phyloP scores from a whole-genome alignment of 1,140 invertebrate species.

The Vollenhovia emeryi region DNA sequence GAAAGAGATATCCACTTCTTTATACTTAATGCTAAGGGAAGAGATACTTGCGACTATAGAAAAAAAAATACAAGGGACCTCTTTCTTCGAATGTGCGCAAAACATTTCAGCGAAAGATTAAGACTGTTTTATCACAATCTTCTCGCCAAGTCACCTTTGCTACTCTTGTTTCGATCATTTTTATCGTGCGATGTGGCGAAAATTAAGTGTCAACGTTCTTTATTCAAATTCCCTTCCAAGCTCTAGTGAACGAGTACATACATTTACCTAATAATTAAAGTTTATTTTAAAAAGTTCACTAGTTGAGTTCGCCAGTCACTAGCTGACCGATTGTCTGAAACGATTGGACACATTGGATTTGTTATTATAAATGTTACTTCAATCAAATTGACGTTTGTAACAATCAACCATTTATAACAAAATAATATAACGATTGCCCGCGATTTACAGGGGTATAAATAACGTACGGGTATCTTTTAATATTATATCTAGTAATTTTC shows the following conservation, averaged over 20 bases:
- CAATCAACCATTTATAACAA: neutral
- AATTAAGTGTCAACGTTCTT: neutral
- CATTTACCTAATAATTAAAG: neutral
- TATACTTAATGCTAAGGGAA: conserved; percentile 44
- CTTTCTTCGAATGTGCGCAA: conserved; percentile 25
- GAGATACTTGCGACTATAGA: conserved; percentile 34
- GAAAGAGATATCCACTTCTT: conserved; percentile 53
- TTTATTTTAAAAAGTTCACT: neutral
- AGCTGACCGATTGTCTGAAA: too few species aligned
- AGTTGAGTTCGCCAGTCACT: too few species aligned
- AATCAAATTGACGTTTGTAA: neutral
- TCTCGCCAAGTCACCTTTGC: neutral
- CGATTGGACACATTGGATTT: neutral
- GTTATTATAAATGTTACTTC: neutral
- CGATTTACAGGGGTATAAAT: too few species aligned
- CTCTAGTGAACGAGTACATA: neutral
- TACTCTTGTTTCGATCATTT: conserved; percentile 16
- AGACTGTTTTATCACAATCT: neutral
- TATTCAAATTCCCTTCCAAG: neutral
- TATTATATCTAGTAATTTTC: neutral
- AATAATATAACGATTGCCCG: too few species aligned
- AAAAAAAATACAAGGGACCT: neutral
- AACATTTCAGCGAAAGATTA: conserved; percentile 8
- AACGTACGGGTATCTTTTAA: too few species aligned
- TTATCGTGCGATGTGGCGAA: neutral